Evolutionary conservation across 1,140 invertebrate species (phyloP).

Genomic region (Drosophila pseudoobscura): DNA sequence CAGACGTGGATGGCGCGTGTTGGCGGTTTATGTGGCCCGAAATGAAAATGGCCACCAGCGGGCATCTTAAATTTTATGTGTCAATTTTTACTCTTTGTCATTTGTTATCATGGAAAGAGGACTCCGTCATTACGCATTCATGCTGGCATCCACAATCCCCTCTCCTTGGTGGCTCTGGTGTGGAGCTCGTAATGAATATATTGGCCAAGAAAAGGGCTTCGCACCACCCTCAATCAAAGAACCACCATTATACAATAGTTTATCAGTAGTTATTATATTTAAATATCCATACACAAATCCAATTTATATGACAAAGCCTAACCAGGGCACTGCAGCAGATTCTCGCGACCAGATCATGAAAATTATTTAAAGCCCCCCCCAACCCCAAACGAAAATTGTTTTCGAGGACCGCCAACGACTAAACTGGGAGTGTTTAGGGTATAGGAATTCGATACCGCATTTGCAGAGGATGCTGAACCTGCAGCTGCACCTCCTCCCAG

Average conservation of each 20-base stretch:
- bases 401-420: too few relatives aligned
- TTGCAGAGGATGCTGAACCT: too few relatives aligned
- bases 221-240: too few relatives aligned
- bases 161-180: neutral
- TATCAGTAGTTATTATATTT: too few relatives aligned
- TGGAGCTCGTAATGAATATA: too few relatives aligned
- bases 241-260: too few relatives aligned
- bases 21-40: conserved; percentile 51
- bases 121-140: conserved; percentile 47
- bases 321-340: neutral
- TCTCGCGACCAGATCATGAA: neutral
- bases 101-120: conserved; percentile 39
- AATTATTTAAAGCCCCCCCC: too few relatives aligned
- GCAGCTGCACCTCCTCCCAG: too few relatives aligned
- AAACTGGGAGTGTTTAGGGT: too few relatives aligned
- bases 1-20: conserved; percentile 47
- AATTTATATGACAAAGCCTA: neutral
- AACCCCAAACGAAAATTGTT: too few relatives aligned
- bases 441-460: too few relatives aligned
- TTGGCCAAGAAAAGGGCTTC: too few relatives aligned
- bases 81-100: conserved; percentile 60
- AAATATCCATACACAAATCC: neutral
- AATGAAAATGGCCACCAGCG: conserved; percentile 63
- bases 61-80: conserved; percentile 57
- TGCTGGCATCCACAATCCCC: conserved; percentile 41